A percentile compares a stretch with the other conserved stretches of the same genome.
phyloP scores from a whole-genome alignment of 2,888 invertebrate species.

The Holacanthella duospinosa region DNA sequence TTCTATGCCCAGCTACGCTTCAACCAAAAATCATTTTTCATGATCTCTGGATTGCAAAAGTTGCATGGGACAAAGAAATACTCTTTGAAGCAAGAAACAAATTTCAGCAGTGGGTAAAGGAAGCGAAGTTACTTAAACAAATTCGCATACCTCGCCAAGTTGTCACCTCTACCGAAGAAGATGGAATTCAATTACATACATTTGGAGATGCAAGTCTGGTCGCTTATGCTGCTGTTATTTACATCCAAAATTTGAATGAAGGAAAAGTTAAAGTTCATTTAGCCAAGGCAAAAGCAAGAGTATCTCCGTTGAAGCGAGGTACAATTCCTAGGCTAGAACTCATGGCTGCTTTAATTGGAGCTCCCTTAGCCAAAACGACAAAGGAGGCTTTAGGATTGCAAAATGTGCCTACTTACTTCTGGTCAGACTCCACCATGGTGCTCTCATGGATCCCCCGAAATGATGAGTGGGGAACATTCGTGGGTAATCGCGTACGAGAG shows the following conservation, averaged over 20 bases:
- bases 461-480: background rate
- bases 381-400: too few relatives aligned
- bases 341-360: background rate
- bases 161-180: background rate
- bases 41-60: background rate
- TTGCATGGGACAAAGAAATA: background rate
- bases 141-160: background rate
- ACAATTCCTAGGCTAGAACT: too few relatives aligned
- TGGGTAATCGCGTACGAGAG: background rate
- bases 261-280: background rate
- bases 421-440: constrained; percentile 7
- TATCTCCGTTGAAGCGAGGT: background rate
- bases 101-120: background rate
- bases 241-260: background rate
- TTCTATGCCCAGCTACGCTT: background rate
- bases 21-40: background rate
- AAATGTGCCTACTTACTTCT: too few relatives aligned
- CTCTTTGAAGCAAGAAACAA: background rate
- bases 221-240: background rate
- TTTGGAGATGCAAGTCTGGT: background rate
- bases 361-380: background rate
- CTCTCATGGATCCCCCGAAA: background rate
- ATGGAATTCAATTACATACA: background rate
- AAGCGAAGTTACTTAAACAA: background rate
- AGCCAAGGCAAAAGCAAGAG: background rate